These are phyloP conservation scores for Trichechus manatus DNA, from an alignment of 2,113 vertebrate species.

Conservation along the genomic window DNA sequence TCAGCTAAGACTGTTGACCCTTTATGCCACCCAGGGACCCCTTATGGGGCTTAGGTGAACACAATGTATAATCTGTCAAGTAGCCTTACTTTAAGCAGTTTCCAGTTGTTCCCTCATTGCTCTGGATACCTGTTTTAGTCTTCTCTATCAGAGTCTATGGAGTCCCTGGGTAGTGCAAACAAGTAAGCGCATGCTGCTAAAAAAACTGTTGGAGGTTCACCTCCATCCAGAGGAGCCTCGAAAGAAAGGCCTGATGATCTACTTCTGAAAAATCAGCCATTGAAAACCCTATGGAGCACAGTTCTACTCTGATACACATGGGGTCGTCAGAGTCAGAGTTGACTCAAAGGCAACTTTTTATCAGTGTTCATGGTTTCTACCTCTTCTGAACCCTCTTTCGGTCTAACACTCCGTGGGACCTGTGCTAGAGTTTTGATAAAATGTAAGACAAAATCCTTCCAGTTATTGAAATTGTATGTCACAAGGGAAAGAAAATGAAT, in stretches of 20 bases:
- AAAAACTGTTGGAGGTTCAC: no score
- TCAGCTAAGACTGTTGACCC: no score
- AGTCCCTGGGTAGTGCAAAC: no score
- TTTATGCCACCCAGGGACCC: no score
- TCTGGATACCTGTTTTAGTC: background rate
- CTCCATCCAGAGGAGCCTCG: no score
- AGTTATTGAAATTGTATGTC: background rate
- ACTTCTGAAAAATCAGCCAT: no score
- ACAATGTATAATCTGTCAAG: background rate
- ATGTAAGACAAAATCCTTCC: background rate
- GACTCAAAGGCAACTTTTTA: background rate
- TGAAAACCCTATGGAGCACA: no score
- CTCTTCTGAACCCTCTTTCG: background rate
- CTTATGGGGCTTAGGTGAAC: no score
- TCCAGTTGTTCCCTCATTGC: background rate
- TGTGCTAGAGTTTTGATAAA: background rate
- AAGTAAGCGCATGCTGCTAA: no score
- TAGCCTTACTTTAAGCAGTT: background rate
- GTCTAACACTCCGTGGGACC: background rate
- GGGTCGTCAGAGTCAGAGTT: no score
- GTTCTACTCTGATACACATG: no score
- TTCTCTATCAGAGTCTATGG: background rate
- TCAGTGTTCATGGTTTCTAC: background rate
- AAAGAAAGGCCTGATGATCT: no score
- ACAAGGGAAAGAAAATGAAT: background rate